phyloP scores from a whole-genome alignment of 2,113 vertebrate genomes.

The Leptobrachium ailaonicum region DNA sequence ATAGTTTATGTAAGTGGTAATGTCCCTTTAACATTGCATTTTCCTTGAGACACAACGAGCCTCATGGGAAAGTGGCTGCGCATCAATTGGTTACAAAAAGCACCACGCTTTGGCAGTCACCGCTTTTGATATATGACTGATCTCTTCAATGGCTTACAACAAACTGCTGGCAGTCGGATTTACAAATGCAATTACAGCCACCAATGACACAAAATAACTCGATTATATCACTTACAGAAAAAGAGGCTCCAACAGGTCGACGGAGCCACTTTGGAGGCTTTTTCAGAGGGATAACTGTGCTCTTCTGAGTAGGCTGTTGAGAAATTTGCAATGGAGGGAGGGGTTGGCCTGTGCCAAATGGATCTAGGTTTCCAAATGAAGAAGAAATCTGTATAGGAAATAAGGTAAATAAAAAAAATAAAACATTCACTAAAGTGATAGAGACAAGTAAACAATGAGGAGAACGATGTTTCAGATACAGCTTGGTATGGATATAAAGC shows the following conservation, averaged over 20 bases:
- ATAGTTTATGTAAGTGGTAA: no score
- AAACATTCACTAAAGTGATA: background rate
- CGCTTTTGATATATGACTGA: no score
- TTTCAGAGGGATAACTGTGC: constrained; percentile 77
- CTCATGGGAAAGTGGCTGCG: no score
- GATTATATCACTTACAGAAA: constrained; percentile 76
- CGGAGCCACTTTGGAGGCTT: constrained; percentile 95
- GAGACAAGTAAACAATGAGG: background rate
- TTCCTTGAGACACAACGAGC: no score
- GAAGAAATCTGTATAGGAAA: constrained; percentile 77
- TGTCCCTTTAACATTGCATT: no score
- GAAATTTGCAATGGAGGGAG: constrained; percentile 88
- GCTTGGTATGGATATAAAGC: no score
- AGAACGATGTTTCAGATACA: background rate
- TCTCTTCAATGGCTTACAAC: no score
- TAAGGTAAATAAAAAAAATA: rapidly evolving
- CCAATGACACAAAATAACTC: background rate
- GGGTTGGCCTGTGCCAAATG: constrained; percentile 87
- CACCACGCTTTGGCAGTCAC: no score
- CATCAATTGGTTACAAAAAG: no score
- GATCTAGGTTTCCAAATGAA: constrained; percentile 91
- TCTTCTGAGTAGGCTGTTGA: constrained; percentile 67
- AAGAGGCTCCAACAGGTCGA: constrained; percentile 87
- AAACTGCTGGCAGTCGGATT: no score
- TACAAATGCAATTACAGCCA: no score